Evolutionary conservation across 2,888 invertebrate species (phyloP), one percentile per base, ranked within the genome.

Genomic region (Kuschelorhynchus macadamiae): DNA sequence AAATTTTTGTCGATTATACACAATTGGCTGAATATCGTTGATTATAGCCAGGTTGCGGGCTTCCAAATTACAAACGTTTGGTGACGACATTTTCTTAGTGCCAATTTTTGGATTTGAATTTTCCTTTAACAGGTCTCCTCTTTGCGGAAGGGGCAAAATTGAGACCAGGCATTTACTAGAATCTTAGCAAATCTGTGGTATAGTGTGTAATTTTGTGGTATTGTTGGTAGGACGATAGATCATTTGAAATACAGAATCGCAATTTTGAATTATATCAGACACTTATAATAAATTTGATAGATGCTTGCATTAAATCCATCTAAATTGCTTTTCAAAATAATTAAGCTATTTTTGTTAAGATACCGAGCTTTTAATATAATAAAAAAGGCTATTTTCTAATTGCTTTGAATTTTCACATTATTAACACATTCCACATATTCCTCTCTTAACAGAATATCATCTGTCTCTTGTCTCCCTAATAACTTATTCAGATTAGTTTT

Each of bases 91-190:
- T 21, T 55, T 39, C 47, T 46, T 52, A 47, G 39, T 46, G 25
- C 18, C 44, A 17, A 36, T 32, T 61, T 59, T 67, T 56, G 55
- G 44, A 56, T 49, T 49, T 62, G 41, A 50, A 21, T 32, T 57
- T 32, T 59, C 46, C 57, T 87, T 90, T 42, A 89, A 89, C 92
- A 92, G 92, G 91, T 92, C 92, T 92, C 92, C 92, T 92, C 92
- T 92, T 92, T 92, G 92, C 92, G 91, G 70, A 59, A 65, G 73
- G 88, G 88, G 90, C 90, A 90, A 90, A 90, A 89, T 90, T 88
- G 90, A 86, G 87, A 87, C 82, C 80, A 77, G 76, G 78, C 74
- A 74, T 78, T 12, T 4, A 36, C 36, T 36, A 2, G 5, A 11
- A 8, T 53, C 16, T 16, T 50, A 50, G 49, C 16, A 32, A 21